Evolutionary conservation across 23 tunicate species (phyloP).

Genomic region (Phallusia fumigata): DNA sequence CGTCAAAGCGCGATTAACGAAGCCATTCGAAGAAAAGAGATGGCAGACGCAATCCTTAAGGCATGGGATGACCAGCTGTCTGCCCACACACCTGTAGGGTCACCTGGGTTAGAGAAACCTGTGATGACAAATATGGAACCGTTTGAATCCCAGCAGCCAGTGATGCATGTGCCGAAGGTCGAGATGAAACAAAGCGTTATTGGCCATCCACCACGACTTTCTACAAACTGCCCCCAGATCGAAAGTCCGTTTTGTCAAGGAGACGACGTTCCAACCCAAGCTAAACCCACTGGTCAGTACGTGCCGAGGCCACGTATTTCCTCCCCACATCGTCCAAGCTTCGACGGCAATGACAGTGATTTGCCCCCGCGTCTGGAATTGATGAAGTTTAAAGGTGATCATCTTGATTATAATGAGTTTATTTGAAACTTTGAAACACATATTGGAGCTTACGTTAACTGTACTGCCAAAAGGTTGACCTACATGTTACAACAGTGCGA

Average conservation of each 20-base stretch:
- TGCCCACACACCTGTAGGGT: neutral
- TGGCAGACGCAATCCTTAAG: neutral
- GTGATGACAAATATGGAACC: neutral
- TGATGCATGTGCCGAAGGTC: neutral
- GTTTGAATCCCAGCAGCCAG: neutral
- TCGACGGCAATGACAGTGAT: neutral
- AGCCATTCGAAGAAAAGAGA: neutral
- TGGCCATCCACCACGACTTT: neutral
- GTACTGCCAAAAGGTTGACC: neutral
- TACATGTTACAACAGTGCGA: slow-evolving; percentile 13
- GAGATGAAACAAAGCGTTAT: neutral
- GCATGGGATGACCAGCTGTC: neutral
- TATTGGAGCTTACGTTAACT: neutral
- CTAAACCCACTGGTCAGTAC: no score
- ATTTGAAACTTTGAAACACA: no score
- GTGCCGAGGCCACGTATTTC: no score
- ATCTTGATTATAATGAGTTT: no score
- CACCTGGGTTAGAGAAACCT: neutral
- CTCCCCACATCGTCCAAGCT: neutral
- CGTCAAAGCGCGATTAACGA: neutral
- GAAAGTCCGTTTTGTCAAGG: no score
- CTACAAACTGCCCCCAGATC: no score
- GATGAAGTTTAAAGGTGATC: no score
- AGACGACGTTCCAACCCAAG: no score
- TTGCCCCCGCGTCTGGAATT: slow-evolving; percentile 9